Evolutionary conservation across 2,113 vertebrate genomes (phyloP).

Genomic region (Caloenas nicobarica): DNA sequence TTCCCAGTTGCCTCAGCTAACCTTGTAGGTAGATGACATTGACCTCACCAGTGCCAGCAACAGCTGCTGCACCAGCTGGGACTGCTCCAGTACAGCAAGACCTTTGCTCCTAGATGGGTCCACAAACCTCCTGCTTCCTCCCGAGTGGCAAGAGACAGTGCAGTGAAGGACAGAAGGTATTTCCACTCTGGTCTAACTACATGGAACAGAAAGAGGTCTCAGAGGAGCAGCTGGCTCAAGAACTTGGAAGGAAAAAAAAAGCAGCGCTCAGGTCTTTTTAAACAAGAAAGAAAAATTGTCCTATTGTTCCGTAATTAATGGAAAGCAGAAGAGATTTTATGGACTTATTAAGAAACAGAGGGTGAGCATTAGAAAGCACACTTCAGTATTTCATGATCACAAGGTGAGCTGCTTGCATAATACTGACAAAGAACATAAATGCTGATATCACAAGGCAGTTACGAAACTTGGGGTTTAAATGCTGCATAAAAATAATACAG

Average conservation of each 20-base stretch:
- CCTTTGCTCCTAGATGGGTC: background rate
- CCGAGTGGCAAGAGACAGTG: background rate
- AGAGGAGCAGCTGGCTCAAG: background rate
- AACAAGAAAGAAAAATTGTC: background rate
- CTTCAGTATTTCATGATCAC: conserved; percentile 36
- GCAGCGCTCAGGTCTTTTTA: background rate
- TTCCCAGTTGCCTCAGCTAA: background rate
- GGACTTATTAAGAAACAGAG: background rate
- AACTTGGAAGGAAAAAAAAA: background rate
- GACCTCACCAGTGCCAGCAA: background rate
- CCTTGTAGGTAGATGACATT: background rate
- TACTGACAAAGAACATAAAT: background rate
- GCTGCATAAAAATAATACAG: conserved; percentile 13
- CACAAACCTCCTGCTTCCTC: background rate
- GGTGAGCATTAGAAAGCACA: conserved; percentile 17
- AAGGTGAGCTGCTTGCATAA: conserved; percentile 63
- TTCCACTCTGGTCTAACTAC: background rate
- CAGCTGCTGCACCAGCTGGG: background rate
- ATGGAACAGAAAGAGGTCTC: background rate
- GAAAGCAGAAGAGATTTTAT: conserved; percentile 24
- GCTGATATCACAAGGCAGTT: conserved; percentile 29
- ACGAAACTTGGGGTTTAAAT: conserved; percentile 46
- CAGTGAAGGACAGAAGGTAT: background rate
- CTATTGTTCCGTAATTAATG: conserved; percentile 19
- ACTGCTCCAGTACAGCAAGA: background rate